Conservation (phyloP, 2,888 invertebrate genomes). For the Aphodius sticticus region DNA sequence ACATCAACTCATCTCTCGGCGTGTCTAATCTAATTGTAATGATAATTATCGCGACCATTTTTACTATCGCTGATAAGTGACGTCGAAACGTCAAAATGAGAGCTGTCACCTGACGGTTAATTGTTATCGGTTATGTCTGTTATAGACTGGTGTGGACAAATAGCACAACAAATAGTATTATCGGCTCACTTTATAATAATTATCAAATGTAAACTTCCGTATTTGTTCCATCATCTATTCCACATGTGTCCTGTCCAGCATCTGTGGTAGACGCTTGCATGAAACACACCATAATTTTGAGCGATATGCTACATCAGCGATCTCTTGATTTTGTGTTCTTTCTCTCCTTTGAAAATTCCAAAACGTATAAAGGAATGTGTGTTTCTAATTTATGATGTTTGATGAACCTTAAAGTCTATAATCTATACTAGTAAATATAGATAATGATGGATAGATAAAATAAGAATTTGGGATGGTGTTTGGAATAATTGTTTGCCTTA, state of each 20-base stretch:
- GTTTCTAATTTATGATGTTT: background rate
- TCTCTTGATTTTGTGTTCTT: background rate
- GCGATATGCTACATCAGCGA: background rate
- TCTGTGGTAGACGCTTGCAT: background rate
- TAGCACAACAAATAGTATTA: background rate
- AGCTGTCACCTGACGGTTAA: background rate
- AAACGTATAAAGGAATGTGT: background rate
- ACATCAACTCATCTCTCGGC: background rate
- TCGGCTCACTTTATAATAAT: background rate
- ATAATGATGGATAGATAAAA: background rate
- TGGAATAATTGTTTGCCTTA: too few species aligned
- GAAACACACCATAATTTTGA: background rate
- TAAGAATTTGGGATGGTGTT: too few species aligned
- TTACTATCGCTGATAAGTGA: background rate
- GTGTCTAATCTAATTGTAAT: background rate
- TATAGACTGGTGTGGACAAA: background rate
- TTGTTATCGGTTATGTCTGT: background rate
- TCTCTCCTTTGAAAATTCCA: background rate
- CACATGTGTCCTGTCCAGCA: background rate
- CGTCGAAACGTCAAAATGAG: background rate
- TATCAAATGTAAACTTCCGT: background rate
- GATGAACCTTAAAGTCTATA: background rate
- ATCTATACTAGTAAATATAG: background rate
- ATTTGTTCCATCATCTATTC: background rate
- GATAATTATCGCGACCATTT: conserved; percentile 5